These are phyloP conservation scores for Gymnocephalus cernua DNA, from an alignment of 2,113 vertebrate genomes.

Conservation along the genomic window DNA sequence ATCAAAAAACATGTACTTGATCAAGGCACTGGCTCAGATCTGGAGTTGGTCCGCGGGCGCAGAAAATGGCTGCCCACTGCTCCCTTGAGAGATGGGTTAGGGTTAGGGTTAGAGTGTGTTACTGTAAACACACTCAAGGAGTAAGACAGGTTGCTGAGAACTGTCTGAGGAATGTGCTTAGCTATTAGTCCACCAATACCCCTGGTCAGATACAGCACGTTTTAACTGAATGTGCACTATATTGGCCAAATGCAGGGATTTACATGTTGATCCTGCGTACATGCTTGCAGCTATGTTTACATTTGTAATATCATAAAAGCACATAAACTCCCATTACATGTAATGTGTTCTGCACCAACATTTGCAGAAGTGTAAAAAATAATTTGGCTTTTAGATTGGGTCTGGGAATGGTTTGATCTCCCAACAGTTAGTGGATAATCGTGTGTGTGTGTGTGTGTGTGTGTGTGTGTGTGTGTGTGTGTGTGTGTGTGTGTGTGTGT, in stretches of 20 bases:
- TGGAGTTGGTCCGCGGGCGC: no score
- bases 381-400: slow-evolving; percentile 16
- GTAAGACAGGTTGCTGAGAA: slow-evolving; percentile 47
- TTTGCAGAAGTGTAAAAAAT: slow-evolving; percentile 1
- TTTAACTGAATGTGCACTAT: slow-evolving; percentile 5
- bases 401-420: slow-evolving; percentile 41
- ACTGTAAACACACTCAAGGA: not conserved
- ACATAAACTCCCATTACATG: not conserved
- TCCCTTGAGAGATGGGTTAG: no score
- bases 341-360: no score
- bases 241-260: slow-evolving; percentile 8
- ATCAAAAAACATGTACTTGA: no score
- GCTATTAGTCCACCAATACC: slow-evolving; percentile 10
- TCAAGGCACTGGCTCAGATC: no score
- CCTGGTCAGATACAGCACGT: slow-evolving; percentile 22
- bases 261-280: not conserved
- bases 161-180: slow-evolving; percentile 62
- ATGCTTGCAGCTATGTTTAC: slow-evolving; percentile 28
- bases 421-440: slow-evolving; percentile 36
- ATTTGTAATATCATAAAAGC: slow-evolving; percentile 8
- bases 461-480: slow-evolving; percentile 13
- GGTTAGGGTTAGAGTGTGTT: no score
- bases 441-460: slow-evolving; percentile 19
- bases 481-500: slow-evolving; percentile 10
- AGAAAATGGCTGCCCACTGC: no score